Base-by-base conservation (phyloP, 2,113 vertebrate species). In the Gambusia affinis region DNA sequence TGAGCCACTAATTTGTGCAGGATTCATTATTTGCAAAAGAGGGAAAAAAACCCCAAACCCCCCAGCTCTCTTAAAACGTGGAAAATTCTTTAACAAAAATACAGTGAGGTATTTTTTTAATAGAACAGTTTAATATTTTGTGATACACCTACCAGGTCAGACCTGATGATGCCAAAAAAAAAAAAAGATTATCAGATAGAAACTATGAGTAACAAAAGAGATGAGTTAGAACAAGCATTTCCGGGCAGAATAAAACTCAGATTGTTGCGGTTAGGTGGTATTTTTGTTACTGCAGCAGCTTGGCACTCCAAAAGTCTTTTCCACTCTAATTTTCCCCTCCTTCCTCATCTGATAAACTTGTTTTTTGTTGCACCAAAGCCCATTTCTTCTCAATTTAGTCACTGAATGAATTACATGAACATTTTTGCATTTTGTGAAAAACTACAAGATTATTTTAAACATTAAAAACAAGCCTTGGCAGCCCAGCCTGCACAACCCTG, bases 11-110 rank as follows among this genome's bases (percentile, higher is more conserved):
- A 27, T 70, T 70, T 39, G 19, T 31, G 37, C 11, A 10, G 10
- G 15, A 71, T 17, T 29, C 57, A 39, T 19, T 33, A 71, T 19
- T n/a, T 24, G 17, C 28, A 67, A 74, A 54, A 37, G 35, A 37
- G 35, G 35, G 35, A 37, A 10, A 11, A 37, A 37, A 11, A 7
- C 33, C 3, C 33, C 33, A 7, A 37, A 2, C 2, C 10, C 10
- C 10, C 35, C 28, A 80, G 35, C 66, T 67, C 17, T 75, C 42
- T 37, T 60, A 47, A 11, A 70, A 31, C 44, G 28, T 37, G 54
- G 31, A 15, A 63, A 51, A 71, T n/a, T 17, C 35, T 24, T 11
- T 29, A 27, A 57, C 37, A 29, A 54, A 60, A 62, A 2, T 3
- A 61, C 24, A 7, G 17, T 57, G 24, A n/a, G 51, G 5, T 57